phyloP scores from a whole-genome alignment of 2,797 vertebrate genomes.

The Percopsis omiscomaycus region DNA sequence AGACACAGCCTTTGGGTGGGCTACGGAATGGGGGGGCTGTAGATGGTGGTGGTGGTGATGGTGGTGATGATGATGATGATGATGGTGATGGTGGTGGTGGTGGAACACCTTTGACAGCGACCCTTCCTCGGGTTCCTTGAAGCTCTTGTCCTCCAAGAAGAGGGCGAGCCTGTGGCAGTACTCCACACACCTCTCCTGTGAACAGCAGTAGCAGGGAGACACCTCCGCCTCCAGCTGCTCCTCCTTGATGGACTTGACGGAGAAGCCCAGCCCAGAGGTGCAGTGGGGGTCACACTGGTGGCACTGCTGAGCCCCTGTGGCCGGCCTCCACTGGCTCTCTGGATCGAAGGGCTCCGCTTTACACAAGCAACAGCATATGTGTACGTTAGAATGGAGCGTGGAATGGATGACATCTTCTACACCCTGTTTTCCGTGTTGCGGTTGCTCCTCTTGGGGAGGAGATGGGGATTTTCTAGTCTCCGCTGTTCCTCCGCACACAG shows the following conservation, averaged over 20 bases:
- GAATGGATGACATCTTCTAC: conserved; percentile 38
- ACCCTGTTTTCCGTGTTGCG: conserved; percentile 63
- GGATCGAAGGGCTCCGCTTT: conserved; percentile 65
- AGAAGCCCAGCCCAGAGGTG: conserved; percentile 69
- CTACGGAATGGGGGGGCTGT: conserved; percentile 72
- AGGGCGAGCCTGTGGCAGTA: conserved; percentile 91
- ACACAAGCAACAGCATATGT: conserved; percentile 69
- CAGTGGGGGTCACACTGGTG: conserved; percentile 67
- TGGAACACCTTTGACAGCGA: conserved; percentile 83
- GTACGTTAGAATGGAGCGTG: conserved; percentile 41
- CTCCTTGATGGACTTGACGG: conserved; percentile 78
- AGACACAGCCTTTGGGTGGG: conserved; percentile 66
- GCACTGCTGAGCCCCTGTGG: conserved; percentile 63
- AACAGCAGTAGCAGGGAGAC: conserved; percentile 82
- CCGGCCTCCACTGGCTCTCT: conserved; percentile 64
- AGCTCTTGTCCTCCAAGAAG: conserved; percentile 89
- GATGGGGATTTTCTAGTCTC: conserved; percentile 56
- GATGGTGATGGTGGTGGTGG: conserved; percentile 70
- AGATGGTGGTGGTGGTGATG: conserved; percentile 71
- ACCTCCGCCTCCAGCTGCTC: conserved; percentile 76
- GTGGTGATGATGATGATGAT: conserved; percentile 60
- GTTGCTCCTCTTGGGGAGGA: conserved; percentile 61
- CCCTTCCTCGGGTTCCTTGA: conserved; percentile 85
- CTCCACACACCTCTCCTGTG: conserved; percentile 83
- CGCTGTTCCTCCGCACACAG: conserved; percentile 23